These are phyloP conservation scores for Metacarcinus magister DNA, from an alignment of 2,888 invertebrate genomes.

Conservation along the genomic window DNA sequence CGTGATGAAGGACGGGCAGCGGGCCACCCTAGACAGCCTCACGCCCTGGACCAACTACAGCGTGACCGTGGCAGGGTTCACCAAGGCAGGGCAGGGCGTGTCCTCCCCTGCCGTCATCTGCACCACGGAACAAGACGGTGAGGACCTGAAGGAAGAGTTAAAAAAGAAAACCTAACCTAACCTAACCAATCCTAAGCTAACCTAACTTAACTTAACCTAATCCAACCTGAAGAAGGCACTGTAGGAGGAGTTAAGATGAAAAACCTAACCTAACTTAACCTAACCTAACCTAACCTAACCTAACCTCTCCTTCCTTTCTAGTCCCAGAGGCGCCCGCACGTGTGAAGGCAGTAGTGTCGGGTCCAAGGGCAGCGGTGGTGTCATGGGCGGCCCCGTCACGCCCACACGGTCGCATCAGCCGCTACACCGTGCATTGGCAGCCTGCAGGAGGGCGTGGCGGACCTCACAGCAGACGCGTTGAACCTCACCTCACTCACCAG, in stretches of 20 bases:
- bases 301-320: too few relatives aligned
- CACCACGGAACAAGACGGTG: conserved; percentile 81
- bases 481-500: conserved; percentile 77
- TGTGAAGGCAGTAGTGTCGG: conserved; percentile 75
- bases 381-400: conserved; percentile 74
- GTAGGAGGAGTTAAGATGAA: background rate
- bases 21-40: conserved; percentile 68
- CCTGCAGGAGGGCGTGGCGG: conserved; percentile 50
- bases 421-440: conserved; percentile 79
- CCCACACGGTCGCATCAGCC: conserved; percentile 76
- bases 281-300: background rate
- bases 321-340: conserved; percentile 70
- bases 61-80: conserved; percentile 79
- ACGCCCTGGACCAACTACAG: conserved; percentile 81
- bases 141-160: background rate
- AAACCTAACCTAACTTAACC: background rate
- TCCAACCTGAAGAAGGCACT: background rate
- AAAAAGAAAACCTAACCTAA: background rate
- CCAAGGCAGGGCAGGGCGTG: conserved; percentile 78
- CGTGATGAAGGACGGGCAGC: conserved; percentile 64
- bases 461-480: conserved; percentile 72
- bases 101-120: conserved; percentile 73
- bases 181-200: background rate
- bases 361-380: conserved; percentile 76
- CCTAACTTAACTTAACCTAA: background rate